phyloP scores from a whole-genome alignment of 1,140 invertebrate species.

The Neuroterus valhalla region DNA sequence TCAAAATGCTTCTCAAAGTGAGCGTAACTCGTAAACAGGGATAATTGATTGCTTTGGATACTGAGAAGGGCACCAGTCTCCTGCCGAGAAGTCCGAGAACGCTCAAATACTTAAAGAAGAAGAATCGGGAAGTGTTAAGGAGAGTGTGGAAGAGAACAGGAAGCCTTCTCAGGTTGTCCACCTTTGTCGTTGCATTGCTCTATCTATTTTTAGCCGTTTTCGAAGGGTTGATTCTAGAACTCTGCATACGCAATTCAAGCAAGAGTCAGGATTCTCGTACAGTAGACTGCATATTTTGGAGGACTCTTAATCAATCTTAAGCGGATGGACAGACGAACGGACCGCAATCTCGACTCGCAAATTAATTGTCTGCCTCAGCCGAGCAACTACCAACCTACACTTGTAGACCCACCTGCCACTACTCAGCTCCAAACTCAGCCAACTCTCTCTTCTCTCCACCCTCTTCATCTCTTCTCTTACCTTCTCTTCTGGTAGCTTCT shows the following conservation, averaged over 20 bases:
- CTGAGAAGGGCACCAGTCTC: too few species aligned
- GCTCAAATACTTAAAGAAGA: too few species aligned
- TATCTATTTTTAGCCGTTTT: slow-evolving; percentile 27
- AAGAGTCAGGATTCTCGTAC: not conserved
- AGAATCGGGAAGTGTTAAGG: too few species aligned
- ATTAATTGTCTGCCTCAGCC: slow-evolving; percentile 57
- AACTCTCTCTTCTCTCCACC: slow-evolving; percentile 36
- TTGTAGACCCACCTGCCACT: slow-evolving; percentile 43
- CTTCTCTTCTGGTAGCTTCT: not conserved
- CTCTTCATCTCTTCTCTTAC: slow-evolving; percentile 23
- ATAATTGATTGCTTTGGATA: too few species aligned
- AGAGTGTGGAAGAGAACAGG: too few species aligned
- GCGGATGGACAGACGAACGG: slow-evolving; percentile 45
- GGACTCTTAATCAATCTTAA: slow-evolving; percentile 60
- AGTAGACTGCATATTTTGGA: slow-evolving; percentile 35
- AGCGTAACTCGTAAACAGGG: too few species aligned
- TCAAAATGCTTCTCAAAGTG: too few species aligned
- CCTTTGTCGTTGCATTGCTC: too few species aligned
- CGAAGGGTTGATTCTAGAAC: slow-evolving; percentile 14
- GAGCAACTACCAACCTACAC: slow-evolving; percentile 32
- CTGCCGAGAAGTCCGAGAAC: too few species aligned
- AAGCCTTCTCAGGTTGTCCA: too few species aligned
- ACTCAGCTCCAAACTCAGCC: slow-evolving; percentile 54
- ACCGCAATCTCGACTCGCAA: slow-evolving; percentile 47
- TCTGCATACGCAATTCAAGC: slow-evolving; percentile 30